A percentile compares a stretch with the other conserved stretches of the same genome.
phyloP scores from a whole-genome alignment of 2,797 vertebrate species.

The Falco rusticolus region DNA sequence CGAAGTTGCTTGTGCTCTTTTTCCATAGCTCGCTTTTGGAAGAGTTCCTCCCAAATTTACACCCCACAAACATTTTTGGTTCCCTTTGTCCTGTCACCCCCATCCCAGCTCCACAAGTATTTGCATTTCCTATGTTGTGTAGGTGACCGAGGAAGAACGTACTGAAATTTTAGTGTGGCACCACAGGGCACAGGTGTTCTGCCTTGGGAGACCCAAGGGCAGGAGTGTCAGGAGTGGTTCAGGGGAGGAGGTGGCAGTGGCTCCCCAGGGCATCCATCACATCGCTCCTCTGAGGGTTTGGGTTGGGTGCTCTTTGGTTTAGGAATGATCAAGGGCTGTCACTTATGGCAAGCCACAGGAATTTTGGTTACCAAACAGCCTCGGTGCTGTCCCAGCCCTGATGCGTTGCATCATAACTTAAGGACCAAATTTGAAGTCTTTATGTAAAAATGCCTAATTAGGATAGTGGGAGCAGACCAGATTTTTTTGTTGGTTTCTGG shows the following conservation, averaged over 20 bases:
- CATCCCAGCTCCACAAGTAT: not conserved
- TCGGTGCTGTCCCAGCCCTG: not conserved
- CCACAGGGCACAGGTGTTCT: rapidly evolving
- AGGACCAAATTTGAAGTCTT: not conserved
- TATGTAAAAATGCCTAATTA: not conserved
- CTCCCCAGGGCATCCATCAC: not conserved
- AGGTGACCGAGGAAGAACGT: rapidly evolving
- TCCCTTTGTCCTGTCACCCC: not conserved
- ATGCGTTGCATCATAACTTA: rapidly evolving
- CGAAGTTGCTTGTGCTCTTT: not conserved
- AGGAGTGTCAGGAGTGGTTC: too few species aligned
- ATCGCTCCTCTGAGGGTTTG: not conserved
- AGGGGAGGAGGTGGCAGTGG: not conserved
- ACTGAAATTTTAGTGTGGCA: not conserved
- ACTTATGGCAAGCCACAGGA: too few species aligned
- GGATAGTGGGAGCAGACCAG: not conserved
- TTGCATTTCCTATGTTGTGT: rapidly evolving
- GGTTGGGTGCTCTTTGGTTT: not conserved
- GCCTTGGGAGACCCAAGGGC: rapidly evolving
- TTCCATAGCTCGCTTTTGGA: not conserved
- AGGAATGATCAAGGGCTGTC: not conserved
- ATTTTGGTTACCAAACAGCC: not conserved
- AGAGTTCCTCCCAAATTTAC: not conserved
- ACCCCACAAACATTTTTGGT: not conserved
- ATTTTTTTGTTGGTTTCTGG: not conserved